phyloP scores from a whole-genome alignment of 2,888 invertebrate species.

The Volucella inflata region DNA sequence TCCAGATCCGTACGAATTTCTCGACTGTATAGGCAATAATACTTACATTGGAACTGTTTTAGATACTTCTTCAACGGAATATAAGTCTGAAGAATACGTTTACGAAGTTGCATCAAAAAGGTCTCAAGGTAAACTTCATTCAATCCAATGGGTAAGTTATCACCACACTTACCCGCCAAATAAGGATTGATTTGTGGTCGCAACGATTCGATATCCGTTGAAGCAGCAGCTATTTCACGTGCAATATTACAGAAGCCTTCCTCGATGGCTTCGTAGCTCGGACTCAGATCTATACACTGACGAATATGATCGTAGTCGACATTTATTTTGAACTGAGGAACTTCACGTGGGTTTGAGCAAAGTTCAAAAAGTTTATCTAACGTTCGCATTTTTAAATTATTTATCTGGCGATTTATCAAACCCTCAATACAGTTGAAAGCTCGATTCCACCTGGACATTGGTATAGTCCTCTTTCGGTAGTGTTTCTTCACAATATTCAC shows the following conservation, averaged over 20 bases:
- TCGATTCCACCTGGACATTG: conserved; percentile 78
- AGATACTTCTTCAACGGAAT: conserved; percentile 86
- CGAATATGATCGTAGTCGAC: conserved; percentile 78
- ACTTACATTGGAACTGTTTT: conserved; percentile 85
- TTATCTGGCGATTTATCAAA: conserved; percentile 86
- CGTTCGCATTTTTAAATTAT: conserved; percentile 88
- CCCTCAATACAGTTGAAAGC: conserved; percentile 84
- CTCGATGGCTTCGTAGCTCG: conserved; percentile 86
- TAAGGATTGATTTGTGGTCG: conserved; percentile 83
- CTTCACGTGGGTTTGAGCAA: conserved; percentile 84
- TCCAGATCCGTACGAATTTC: conserved; percentile 84
- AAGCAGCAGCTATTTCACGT: conserved; percentile 85
- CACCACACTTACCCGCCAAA: conserved; percentile 83
- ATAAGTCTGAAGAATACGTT: conserved; percentile 85
- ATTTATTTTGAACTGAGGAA: conserved; percentile 87
- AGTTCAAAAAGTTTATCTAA: conserved; percentile 86
- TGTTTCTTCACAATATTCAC: conserved; percentile 80
- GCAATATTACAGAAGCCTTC: conserved; percentile 86
- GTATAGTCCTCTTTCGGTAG: conserved; percentile 80
- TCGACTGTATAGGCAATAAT: conserved; percentile 85
- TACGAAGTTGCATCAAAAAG: conserved; percentile 85
- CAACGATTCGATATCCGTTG: conserved; percentile 86
- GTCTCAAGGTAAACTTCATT: conserved; percentile 86
- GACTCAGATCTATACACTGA: conserved; percentile 85
- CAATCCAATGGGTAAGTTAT: conserved; percentile 86